A percentile compares a stretch with the other conserved stretches of the same genome.
phyloP scores from a whole-genome alignment of 2,797 vertebrate species.

The Acropternis orthonyx region DNA sequence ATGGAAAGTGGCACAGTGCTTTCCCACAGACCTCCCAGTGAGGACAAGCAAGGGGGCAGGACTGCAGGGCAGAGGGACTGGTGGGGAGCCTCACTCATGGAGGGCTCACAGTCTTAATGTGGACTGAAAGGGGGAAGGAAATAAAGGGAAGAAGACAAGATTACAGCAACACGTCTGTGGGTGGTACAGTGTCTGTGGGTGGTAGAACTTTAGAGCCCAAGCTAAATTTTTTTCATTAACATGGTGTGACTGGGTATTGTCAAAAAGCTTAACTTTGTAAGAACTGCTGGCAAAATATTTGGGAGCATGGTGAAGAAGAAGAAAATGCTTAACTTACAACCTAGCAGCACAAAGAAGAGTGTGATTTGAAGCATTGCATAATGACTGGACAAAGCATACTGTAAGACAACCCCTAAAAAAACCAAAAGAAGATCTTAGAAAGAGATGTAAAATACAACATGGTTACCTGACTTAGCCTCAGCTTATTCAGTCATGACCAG shows the following conservation, averaged over 20 bases:
- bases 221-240: slow-evolving; percentile 12
- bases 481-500: not conserved
- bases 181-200: slow-evolving; percentile 13
- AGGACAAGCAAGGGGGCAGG: not conserved
- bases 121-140: not conserved
- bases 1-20: accelerated
- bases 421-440: not conserved
- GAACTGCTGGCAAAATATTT: slow-evolving; percentile 25
- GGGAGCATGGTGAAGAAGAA: not conserved
- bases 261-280: slow-evolving; percentile 1
- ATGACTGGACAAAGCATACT: not conserved
- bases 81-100: accelerated
- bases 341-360: not conserved
- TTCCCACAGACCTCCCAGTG: not conserved
- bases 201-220: not conserved
- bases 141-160: slow-evolving; percentile 1
- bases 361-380: not conserved
- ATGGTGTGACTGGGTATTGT: not conserved
- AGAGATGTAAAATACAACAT: not conserved
- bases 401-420: not conserved
- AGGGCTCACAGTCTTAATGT: accelerated
- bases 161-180: not conserved
- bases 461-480: not conserved
- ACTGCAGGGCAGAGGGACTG: not conserved
- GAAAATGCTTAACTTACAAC: not conserved